Evolutionary conservation across 2,888 invertebrate genomes (phyloP).

Genomic region (Polymixis lichenea): DNA sequence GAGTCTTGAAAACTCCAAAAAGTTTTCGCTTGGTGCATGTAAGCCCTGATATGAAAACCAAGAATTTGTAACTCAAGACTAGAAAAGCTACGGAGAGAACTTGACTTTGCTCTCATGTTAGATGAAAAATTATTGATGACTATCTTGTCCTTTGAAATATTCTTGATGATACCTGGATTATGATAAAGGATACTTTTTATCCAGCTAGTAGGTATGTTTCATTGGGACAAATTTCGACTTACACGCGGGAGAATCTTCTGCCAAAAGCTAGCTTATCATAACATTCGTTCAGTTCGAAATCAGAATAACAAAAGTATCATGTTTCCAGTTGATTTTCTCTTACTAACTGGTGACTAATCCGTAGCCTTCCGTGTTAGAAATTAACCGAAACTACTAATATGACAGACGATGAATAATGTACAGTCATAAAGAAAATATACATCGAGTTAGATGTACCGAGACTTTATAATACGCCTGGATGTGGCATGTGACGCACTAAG

Average conservation of each 20-base stretch:
- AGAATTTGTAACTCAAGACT: slow-evolving; percentile 12
- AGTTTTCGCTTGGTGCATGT: slow-evolving; percentile 21
- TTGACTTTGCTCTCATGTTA: background rate
- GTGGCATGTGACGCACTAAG: slow-evolving; percentile 4
- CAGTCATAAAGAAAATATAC: slow-evolving; percentile 55
- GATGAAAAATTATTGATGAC: background rate
- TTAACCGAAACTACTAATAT: slow-evolving; percentile 71
- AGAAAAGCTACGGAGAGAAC: background rate
- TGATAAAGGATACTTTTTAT: background rate
- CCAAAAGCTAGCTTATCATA: background rate
- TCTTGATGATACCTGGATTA: background rate
- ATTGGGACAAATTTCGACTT: background rate
- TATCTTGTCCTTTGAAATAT: background rate
- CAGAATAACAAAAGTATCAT: slow-evolving; percentile 30
- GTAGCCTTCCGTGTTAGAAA: slow-evolving; percentile 63
- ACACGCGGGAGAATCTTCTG: background rate
- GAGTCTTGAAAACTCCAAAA: slow-evolving; percentile 41
- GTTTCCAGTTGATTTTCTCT: slow-evolving; percentile 46
- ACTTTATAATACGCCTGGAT: slow-evolving; percentile 7
- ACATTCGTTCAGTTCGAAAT: slow-evolving; percentile 30
- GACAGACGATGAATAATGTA: slow-evolving; percentile 74
- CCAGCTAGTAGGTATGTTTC: background rate
- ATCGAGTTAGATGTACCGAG: background rate
- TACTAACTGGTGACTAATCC: slow-evolving; percentile 51
- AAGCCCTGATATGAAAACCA: slow-evolving; percentile 31